A percentile compares a stretch with the other conserved stretches of the same genome.
Evolutionary conservation across 2,113 vertebrate species (phyloP).

Genomic region (Syrmaticus mikado): DNA sequence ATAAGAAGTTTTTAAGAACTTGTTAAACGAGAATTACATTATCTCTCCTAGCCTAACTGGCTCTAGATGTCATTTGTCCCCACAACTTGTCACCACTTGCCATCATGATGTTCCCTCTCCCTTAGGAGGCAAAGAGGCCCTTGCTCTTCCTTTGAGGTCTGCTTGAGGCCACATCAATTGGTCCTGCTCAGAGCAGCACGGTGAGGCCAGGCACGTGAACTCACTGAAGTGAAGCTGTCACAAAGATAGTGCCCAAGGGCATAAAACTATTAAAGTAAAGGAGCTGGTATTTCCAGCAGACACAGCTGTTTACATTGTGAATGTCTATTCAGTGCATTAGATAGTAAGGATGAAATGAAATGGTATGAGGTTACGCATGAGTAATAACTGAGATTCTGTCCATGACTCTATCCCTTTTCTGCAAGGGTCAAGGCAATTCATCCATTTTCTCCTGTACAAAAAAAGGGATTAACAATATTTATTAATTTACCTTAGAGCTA

Average conservation of each 20-base stretch:
- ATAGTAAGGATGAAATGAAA: not conserved
- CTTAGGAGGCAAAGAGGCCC: not conserved
- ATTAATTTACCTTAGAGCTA: constrained; percentile 61
- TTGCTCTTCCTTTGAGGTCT: not conserved
- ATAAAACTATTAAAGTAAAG: not conserved
- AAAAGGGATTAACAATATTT: constrained; percentile 40
- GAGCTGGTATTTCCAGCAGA: not conserved
- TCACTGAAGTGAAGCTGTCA: not conserved
- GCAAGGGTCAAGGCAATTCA: constrained; percentile 29
- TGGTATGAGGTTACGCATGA: not conserved
- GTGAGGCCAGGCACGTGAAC: not conserved
- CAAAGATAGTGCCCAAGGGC: rapidly evolving
- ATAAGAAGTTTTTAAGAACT: constrained; percentile 22
- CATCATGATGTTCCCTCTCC: not conserved
- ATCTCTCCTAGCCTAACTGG: not conserved
- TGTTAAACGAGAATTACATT: not conserved
- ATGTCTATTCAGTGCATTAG: not conserved
- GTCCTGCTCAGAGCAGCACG: not conserved
- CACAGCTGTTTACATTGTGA: not conserved
- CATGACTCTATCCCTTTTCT: not conserved
- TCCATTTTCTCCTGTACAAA: constrained; percentile 11
- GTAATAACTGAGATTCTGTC: not conserved
- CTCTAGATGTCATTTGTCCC: not conserved
- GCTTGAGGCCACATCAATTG: not conserved
- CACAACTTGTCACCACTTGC: not conserved